These are phyloP conservation scores for Neofelis nebulosa DNA, from an alignment of 2,113 vertebrate species.

Conservation along the genomic window DNA sequence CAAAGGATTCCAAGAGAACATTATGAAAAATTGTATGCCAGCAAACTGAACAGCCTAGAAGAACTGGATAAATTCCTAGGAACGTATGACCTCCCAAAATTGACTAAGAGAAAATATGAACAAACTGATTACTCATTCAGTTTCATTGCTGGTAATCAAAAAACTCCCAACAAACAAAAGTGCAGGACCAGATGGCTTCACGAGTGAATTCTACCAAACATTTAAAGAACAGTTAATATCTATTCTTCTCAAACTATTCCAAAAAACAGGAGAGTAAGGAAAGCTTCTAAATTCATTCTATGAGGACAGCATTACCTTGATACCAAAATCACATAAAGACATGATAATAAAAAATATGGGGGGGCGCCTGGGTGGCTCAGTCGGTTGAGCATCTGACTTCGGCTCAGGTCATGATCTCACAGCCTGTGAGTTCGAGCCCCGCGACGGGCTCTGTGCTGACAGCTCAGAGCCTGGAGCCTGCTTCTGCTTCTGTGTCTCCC, in stretches of 20 bases:
- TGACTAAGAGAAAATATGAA: neutral
- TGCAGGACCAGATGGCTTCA: neutral
- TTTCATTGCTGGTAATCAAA: too few species aligned
- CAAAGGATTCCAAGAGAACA: neutral
- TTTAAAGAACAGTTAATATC: neutral
- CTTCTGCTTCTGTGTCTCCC: too few species aligned
- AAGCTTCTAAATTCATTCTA: neutral
- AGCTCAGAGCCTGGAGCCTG: too few species aligned
- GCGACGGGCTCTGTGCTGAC: too few species aligned
- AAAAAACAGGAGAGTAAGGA: neutral
- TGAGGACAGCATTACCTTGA: neutral
- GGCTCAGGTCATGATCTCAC: too few species aligned
- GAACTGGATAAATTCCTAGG: neutral
- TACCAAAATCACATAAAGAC: neutral
- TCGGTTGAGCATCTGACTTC: too few species aligned
- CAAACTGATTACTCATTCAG: neutral
- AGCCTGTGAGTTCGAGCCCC: too few species aligned
- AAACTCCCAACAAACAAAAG: neutral
- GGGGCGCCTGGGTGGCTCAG: too few species aligned
- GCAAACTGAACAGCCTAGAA: neutral
- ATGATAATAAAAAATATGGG: neutral
- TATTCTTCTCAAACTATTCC: neutral
- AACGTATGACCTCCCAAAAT: too few species aligned
- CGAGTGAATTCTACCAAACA: neutral
- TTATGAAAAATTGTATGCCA: neutral